Conservation (phyloP, 37 sponge, comb jelly and placozoan species). For the Dysidea cf. avara region DNA sequence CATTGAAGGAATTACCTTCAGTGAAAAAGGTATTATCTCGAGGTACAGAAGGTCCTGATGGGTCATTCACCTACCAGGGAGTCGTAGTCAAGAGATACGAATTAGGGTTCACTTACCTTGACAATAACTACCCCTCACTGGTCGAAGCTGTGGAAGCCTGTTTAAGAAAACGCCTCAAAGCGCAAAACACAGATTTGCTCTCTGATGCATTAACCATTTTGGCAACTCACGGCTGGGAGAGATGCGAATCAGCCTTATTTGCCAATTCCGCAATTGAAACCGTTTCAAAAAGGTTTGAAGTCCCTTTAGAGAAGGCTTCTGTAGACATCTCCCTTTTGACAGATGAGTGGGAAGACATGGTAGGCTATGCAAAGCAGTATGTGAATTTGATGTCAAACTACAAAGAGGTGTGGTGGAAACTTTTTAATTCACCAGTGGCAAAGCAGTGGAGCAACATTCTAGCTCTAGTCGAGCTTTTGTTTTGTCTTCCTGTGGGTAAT, state of each 20-base stretch:
- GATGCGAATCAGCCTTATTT: constrained; percentile 1
- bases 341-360: constrained; percentile 49
- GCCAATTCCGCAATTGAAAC: constrained; percentile 7
- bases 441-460: constrained; percentile 30
- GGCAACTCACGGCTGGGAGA: constrained; percentile 35
- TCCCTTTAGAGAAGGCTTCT: constrained; percentile 28
- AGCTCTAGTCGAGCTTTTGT: constrained; percentile 38
- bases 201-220: constrained; percentile 15
- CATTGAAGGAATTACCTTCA: no score
- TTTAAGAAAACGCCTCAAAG: no score
- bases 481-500: constrained; percentile 35
- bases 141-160: no score
- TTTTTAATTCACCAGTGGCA: constrained; percentile 32
- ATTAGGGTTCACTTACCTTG: no score
- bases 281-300: no score
- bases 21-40: no score
- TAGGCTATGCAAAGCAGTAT: constrained; percentile 38
- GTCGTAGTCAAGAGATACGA: no score
- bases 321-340: constrained; percentile 3
- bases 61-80: no score
- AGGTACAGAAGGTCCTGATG: no score
- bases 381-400: constrained; percentile 22
- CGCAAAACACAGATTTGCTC: no score
- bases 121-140: no score
- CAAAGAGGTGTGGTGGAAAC: no score